These are phyloP conservation scores for Aplidium turbinatum DNA, from an alignment of 23 tunicate species.

Conservation along the genomic window DNA sequence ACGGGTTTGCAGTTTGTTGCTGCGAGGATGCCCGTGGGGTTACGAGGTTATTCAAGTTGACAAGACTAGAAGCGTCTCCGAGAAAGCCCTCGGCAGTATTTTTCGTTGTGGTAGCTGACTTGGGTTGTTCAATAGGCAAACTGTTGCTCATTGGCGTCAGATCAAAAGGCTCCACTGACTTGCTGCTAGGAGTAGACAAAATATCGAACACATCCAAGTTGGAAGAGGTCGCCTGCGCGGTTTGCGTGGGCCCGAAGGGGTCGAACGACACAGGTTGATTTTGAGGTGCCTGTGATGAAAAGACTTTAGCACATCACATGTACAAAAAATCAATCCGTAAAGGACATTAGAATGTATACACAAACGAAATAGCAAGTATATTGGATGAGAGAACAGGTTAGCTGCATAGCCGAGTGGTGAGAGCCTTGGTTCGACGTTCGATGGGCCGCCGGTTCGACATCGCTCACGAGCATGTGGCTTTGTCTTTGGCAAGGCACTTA, in stretches of 20 bases:
- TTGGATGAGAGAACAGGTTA: too few species aligned
- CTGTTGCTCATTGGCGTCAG: slow-evolving; percentile 37
- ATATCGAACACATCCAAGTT: slow-evolving; percentile 56
- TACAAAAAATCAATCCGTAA: too few species aligned
- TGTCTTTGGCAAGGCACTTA: too few species aligned
- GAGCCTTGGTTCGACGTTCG: too few species aligned
- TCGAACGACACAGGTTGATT: slow-evolving; percentile 38
- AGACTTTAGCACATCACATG: too few species aligned
- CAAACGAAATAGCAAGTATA: too few species aligned
- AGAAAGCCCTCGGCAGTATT: slow-evolving; percentile 80
- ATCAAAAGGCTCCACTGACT: slow-evolving; percentile 44
- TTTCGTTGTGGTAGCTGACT: too few species aligned
- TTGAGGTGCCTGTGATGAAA: too few species aligned
- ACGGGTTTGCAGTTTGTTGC: slow-evolving; percentile 73
- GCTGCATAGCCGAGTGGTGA: too few species aligned
- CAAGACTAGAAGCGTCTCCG: slow-evolving; percentile 86
- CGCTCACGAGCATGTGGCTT: too few species aligned
- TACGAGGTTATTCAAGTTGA: slow-evolving; percentile 88
- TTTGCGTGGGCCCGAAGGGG: slow-evolving; percentile 26
- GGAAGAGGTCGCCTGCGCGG: slow-evolving; percentile 18
- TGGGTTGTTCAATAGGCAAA: slow-evolving; percentile 4
- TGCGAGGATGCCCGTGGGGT: slow-evolving; percentile 68
- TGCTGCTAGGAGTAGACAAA: slow-evolving; percentile 4
- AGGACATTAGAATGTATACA: too few species aligned
- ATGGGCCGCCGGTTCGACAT: too few species aligned